phyloP scores from a whole-genome alignment of 1,140 invertebrate genomes.

The Orius insidiosus region DNA sequence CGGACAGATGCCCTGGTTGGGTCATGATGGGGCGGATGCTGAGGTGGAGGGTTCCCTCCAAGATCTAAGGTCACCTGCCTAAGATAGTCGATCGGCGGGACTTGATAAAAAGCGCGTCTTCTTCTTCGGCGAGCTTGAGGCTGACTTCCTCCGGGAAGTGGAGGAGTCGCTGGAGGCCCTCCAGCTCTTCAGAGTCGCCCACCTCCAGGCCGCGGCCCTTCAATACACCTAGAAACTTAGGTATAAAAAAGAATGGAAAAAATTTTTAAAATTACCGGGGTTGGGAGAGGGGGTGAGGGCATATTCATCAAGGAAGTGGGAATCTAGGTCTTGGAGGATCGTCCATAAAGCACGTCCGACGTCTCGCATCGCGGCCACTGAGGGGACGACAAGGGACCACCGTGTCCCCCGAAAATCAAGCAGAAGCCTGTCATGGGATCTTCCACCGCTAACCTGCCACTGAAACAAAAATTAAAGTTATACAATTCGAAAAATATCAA shows the following conservation, averaged over 20 bases:
- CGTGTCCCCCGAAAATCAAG: slow-evolving; percentile 46
- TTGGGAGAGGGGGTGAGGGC: slow-evolving; percentile 22
- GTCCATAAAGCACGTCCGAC: slow-evolving; percentile 31
- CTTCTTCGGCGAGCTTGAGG: slow-evolving; percentile 60
- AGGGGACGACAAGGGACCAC: slow-evolving; percentile 33
- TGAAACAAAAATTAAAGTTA: slow-evolving; percentile 24
- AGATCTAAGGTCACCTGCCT: slow-evolving; percentile 73
- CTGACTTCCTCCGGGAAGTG: slow-evolving; percentile 93
- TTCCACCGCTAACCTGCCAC: slow-evolving; percentile 44
- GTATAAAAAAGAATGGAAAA: neutral
- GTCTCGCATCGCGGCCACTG: slow-evolving; percentile 30
- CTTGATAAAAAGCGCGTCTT: slow-evolving; percentile 75
- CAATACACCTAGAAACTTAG: slow-evolving; percentile 37
- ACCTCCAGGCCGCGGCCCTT: slow-evolving; percentile 43
- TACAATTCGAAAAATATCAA: too few species aligned
- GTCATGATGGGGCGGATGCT: slow-evolving; percentile 22
- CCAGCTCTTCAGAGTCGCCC: slow-evolving; percentile 62
- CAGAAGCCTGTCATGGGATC: slow-evolving; percentile 42
- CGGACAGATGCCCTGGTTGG: slow-evolving; percentile 34
- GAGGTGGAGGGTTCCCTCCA: slow-evolving; percentile 25
- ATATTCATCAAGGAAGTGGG: slow-evolving; percentile 31
- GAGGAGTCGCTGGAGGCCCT: slow-evolving; percentile 66
- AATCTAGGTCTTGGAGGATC: slow-evolving; percentile 31
- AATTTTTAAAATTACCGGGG: slow-evolving; percentile 21
- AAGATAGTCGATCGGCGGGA: slow-evolving; percentile 72